Conservation (phyloP, 2,797 vertebrate species). For the Acridotheres tristis region DNA sequence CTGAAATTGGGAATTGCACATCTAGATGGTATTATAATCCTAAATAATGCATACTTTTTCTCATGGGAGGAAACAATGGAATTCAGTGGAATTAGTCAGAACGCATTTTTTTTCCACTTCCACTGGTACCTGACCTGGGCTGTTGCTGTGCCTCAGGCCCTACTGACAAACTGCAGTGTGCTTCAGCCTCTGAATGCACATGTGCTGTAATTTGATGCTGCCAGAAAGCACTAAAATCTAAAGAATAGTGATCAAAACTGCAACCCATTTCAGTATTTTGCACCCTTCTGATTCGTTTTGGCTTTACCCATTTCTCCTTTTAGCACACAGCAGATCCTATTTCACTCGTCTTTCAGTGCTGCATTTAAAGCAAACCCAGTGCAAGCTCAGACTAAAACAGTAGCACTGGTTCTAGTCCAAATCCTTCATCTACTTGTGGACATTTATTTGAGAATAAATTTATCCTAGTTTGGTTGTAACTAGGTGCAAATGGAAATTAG, state of each 20-base stretch:
- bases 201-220: not conserved
- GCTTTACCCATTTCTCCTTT: not conserved
- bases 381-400: not conserved
- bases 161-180: not conserved
- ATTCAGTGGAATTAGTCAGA: conserved; percentile 1
- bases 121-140: not conserved
- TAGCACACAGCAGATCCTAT: not conserved
- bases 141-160: not conserved
- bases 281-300: not conserved
- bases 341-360: not conserved
- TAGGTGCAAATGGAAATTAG: not conserved
- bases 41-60: not conserved
- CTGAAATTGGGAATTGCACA: not conserved
- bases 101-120: not conserved
- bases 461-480: not conserved
- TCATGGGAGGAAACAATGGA: not conserved
- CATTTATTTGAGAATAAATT: not conserved
- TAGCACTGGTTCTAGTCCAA: not conserved
- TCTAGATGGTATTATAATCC: not conserved
- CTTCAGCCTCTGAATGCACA: not conserved
- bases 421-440: not conserved
- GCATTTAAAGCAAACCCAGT: not conserved
- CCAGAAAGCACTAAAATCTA: not conserved
- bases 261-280: not conserved
- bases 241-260: not conserved